Evolutionary conservation across 2,113 vertebrate genomes (phyloP), one percentile per base, ranked within the genome.

Genomic region (Willisornis vidua): DNA sequence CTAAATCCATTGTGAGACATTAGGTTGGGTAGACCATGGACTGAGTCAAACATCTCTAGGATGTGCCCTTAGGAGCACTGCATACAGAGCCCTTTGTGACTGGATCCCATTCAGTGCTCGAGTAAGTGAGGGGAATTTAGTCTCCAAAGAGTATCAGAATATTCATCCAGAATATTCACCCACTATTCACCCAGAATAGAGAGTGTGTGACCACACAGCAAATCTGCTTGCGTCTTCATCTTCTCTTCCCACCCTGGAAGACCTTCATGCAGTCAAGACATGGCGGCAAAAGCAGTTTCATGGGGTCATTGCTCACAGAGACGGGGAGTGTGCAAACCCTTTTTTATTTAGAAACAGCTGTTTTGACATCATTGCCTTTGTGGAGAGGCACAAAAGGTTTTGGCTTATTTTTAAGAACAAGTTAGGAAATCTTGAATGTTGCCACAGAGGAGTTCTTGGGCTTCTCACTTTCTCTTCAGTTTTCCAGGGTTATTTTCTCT

Each of bases 381-480:
- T 19, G 7, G 67, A 52, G 52, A 68, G 59, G 33, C n/a, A 78
- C 35, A 68, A 78, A 87, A 85, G 3, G 1, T 65, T 94, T 75
- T 88, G 61, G 11, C 26, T 89, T 77, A 48, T 81, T 24, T 85
- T 90, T 58, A 73, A 87, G 61, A 84, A 25, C 19, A 39, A 91
- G 82, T 75, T 52, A 72, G 41, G 49, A 80, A 96, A 87, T 41
- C 61, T 89, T 90, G 73, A 90, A 66, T 39, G 41, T 66, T 81
- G 52, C 57, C 52, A 58, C 73, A 79, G 70, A 81, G 73, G 58
- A 66, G 31, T 65, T 93, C 68, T 84, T 37, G 33, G 28, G 17
- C 59, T 73, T 28, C 76, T 90, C 65, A 68, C 73, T 96, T 95
- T 95, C 68, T 77, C 82, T 78, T 94, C 25, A 59, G 33, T 71